Percentiles rank a stretch among this genome's conserved stretches.
Evolutionary conservation across 2,888 invertebrate species (phyloP).

Genomic region (Muschampia plurimacula): DNA sequence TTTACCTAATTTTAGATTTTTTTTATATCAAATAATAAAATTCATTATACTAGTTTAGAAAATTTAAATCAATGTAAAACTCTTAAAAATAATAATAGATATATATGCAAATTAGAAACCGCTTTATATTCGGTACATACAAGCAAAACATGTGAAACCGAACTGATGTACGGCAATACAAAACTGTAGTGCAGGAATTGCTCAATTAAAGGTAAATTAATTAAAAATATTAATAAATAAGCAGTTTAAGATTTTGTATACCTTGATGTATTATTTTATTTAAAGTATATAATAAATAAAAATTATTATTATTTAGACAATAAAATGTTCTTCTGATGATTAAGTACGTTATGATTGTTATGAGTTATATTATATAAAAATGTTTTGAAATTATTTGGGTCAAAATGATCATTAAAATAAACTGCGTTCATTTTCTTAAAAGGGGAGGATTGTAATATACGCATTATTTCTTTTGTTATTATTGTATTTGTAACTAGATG

Average conservation of each 20-base stretch:
- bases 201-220: not conserved
- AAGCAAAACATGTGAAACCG: conserved; percentile 45
- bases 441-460: conserved; percentile 3
- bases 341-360: too few relatives aligned
- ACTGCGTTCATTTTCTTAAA: not conserved
- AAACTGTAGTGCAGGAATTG: conserved; percentile 19
- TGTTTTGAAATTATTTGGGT: too few relatives aligned
- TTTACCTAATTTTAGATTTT: conserved; percentile 45
- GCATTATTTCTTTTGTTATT: not conserved
- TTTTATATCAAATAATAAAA: conserved; percentile 36
- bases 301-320: too few relatives aligned
- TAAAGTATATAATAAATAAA: too few relatives aligned
- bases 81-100: conserved; percentile 22
- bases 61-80: conserved; percentile 25
- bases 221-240: too few relatives aligned
- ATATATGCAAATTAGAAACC: conserved; percentile 42
- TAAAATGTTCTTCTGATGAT: too few relatives aligned
- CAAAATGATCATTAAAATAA: too few relatives aligned
- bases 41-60: conserved; percentile 4
- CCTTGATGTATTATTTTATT: too few relatives aligned
- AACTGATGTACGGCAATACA: conserved; percentile 41
- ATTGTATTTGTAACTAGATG: too few relatives aligned
- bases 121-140: conserved; percentile 43
- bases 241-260: too few relatives aligned
- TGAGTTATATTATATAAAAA: not conserved